A percentile compares a stretch with the other conserved stretches of the same genome.
These are phyloP conservation scores for Drosophila buzzatii DNA, from an alignment of 2,888 invertebrate genomes.

Conservation along the genomic window DNA sequence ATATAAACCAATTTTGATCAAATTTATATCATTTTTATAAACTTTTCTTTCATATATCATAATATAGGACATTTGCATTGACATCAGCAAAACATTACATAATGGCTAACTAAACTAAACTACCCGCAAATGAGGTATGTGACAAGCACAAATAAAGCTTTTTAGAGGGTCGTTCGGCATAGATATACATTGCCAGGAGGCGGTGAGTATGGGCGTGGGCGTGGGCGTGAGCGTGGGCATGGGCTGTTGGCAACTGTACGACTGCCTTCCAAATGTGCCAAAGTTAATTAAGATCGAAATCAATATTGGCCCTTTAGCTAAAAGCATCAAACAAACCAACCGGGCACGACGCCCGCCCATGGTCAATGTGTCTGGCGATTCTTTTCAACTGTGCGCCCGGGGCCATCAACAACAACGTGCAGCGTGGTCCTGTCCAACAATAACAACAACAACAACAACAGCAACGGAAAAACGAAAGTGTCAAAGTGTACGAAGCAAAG, in stretches of 20 bases:
- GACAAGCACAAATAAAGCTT: slow-evolving; percentile 46
- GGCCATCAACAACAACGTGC: slow-evolving; percentile 53
- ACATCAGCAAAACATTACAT: not conserved
- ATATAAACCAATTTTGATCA: no score
- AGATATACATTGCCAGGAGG: slow-evolving; percentile 30
- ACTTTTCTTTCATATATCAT: not conserved
- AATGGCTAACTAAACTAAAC: not conserved
- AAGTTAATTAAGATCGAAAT: slow-evolving; percentile 84
- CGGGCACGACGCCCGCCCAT: slow-evolving; percentile 27
- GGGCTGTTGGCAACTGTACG: slow-evolving; percentile 46
- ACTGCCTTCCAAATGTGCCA: slow-evolving; percentile 82
- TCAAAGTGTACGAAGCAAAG: slow-evolving; percentile 72
- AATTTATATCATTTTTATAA: no score
- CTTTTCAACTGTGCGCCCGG: slow-evolving; percentile 70
- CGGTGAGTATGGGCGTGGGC: not conserved
- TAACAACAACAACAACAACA: slow-evolving; percentile 33
- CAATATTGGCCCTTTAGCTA: slow-evolving; percentile 82
- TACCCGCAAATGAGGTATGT: slow-evolving; percentile 26
- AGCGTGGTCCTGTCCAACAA: slow-evolving; percentile 49
- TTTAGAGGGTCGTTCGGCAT: slow-evolving; percentile 20
- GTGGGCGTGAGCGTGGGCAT: slow-evolving; percentile 1
- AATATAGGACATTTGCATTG: not conserved
- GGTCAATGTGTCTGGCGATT: slow-evolving; percentile 59
- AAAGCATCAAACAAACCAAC: slow-evolving; percentile 78
- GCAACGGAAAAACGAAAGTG: slow-evolving; percentile 68